These are phyloP conservation scores for Sarcophaga bullata DNA, from an alignment of 1,140 invertebrate genomes.

Conservation along the genomic window DNA sequence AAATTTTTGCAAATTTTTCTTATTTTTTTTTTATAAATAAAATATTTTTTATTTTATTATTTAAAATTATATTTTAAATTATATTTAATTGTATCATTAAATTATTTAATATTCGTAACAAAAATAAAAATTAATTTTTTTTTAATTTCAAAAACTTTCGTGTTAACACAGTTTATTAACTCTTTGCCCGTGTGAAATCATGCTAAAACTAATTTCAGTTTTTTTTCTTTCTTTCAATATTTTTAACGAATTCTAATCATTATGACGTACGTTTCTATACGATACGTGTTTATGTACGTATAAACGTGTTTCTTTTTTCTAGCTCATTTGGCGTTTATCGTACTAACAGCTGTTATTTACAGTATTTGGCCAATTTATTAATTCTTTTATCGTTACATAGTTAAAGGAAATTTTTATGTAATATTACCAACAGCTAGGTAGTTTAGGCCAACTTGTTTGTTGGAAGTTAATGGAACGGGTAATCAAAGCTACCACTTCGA, in stretches of 20 bases:
- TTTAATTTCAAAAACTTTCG: neutral
- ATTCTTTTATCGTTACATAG: neutral
- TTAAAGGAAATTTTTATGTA: neutral
- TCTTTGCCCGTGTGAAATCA: neutral
- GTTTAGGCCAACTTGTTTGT: too few species aligned
- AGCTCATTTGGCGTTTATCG: too few species aligned
- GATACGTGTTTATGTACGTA: neutral
- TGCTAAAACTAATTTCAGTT: neutral
- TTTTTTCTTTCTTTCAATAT: neutral
- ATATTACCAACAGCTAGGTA: too few species aligned
- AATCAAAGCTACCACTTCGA: too few species aligned
- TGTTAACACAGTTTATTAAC: neutral
- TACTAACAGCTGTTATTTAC: neutral
- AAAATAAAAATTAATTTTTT: neutral
- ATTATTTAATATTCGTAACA: neutral
- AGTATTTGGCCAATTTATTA: neutral
- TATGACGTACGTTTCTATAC: neutral
- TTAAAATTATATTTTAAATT: neutral
- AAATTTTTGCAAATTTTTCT: too few species aligned
- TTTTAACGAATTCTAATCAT: neutral
- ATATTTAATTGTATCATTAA: neutral
- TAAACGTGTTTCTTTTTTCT: neutral
- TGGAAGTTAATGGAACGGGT: too few species aligned
- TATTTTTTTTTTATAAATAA: too few species aligned
- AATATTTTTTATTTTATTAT: conserved; percentile 14